Conservation (phyloP, 1,140 invertebrate genomes). For the Musca vetustissima region DNA sequence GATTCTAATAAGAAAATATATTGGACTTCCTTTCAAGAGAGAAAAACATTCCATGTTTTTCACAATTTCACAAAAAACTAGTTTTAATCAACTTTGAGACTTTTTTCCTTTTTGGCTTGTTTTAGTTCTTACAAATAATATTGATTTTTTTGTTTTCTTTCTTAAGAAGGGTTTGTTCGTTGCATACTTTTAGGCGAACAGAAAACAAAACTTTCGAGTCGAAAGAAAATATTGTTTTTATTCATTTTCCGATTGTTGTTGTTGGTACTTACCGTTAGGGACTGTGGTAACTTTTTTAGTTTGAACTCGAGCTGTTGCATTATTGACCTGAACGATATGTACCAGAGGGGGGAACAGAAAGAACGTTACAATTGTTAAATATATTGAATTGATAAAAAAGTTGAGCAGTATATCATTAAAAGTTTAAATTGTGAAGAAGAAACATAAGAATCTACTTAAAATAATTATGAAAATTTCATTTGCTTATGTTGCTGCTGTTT, state of each 20-base stretch:
- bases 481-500: conserved; percentile 6
- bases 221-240: neutral
- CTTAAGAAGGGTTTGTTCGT: no score
- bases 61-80: no score
- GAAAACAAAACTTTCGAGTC: no score
- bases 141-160: neutral
- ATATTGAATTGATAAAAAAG: neutral
- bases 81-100: neutral
- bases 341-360: neutral
- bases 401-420: no score
- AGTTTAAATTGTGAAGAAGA: no score
- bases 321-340: conserved; percentile 78
- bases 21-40: no score
- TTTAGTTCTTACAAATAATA: neutral
- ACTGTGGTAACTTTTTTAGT: conserved; percentile 92
- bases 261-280: conserved; percentile 90
- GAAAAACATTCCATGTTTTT: no score
- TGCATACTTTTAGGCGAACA: no score
- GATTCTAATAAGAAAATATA: no score
- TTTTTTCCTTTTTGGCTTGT: no score
- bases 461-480: neutral
- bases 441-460: no score
- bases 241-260: neutral
- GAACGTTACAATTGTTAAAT: neutral
- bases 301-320: conserved; percentile 95